A percentile compares a stretch with the other conserved stretches of the same genome.
These are phyloP conservation scores for Labroides dimidiatus DNA, from an alignment of 2,797 vertebrate genomes.

Conservation along the genomic window DNA sequence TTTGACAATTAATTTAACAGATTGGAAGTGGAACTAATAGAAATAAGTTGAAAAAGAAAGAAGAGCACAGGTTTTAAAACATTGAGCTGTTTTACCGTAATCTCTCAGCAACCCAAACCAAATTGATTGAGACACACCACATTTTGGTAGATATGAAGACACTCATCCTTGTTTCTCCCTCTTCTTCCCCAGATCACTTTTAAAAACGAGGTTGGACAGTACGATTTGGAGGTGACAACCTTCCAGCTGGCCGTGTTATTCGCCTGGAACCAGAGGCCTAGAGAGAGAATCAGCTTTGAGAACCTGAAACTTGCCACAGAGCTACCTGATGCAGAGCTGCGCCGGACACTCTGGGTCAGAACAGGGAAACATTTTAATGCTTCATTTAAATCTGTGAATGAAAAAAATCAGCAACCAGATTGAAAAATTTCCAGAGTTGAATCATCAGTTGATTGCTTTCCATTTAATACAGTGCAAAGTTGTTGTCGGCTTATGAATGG, in stretches of 20 bases:
- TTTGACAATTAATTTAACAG: too few relatives aligned
- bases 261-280: slow-evolving; percentile 99
- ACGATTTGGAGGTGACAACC: slow-evolving; percentile 97
- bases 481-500: too few relatives aligned
- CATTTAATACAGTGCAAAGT: too few relatives aligned
- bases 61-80: too few relatives aligned
- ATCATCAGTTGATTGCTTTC: too few relatives aligned
- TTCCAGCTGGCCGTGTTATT: slow-evolving; percentile 97
- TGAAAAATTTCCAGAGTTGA: too few relatives aligned
- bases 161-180: slow-evolving; percentile 17
- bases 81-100: too few relatives aligned
- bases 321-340: slow-evolving; percentile 95
- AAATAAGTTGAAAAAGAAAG: too few relatives aligned
- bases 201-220: slow-evolving; percentile 97
- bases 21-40: too few relatives aligned
- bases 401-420: too few relatives aligned
- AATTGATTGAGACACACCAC: neutral
- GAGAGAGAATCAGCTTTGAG: slow-evolving; percentile 98
- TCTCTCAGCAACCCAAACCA: too few relatives aligned
- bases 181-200: slow-evolving; percentile 92
- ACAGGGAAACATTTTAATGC: neutral
- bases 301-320: slow-evolving; percentile 98
- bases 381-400: too few relatives aligned
- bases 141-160: neutral
- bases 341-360: slow-evolving; percentile 94